A percentile compares a stretch with the other conserved stretches of the same genome.
phyloP scores from a whole-genome alignment of 2,888 invertebrate genomes.

The Philhelius pedissequus region DNA sequence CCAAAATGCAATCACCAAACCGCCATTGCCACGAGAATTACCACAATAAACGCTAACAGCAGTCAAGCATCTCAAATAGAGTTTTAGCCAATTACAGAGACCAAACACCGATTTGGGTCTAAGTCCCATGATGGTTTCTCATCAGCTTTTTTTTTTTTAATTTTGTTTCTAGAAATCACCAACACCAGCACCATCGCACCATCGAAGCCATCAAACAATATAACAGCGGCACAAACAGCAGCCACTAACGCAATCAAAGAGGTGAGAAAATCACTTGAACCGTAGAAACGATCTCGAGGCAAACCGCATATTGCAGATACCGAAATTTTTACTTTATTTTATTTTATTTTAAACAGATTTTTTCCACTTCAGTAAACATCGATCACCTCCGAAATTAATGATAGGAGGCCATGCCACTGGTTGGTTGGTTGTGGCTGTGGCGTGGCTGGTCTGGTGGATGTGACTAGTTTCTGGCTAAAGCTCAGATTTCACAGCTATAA shows the following conservation, averaged over 20 bases:
- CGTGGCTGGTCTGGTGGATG: slow-evolving; percentile 37
- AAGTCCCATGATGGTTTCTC: slow-evolving; percentile 51
- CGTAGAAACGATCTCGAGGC: slow-evolving; percentile 51
- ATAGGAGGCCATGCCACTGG: slow-evolving; percentile 62
- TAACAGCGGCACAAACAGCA: slow-evolving; percentile 31
- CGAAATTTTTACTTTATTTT: slow-evolving; percentile 20
- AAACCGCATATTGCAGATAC: slow-evolving; percentile 27
- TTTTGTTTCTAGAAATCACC: slow-evolving; percentile 27
- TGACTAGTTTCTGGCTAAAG: slow-evolving; percentile 51
- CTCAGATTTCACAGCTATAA: slow-evolving; percentile 44
- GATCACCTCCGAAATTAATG: slow-evolving; percentile 68
- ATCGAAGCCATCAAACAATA: not conserved
- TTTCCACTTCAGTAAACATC: slow-evolving; percentile 70
- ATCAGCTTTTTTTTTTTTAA: slow-evolving; percentile 4
- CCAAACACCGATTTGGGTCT: slow-evolving; percentile 47
- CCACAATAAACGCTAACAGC: slow-evolving; percentile 33
- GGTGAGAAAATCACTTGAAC: slow-evolving; percentile 68
- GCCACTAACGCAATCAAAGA: slow-evolving; percentile 56
- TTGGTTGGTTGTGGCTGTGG: slow-evolving; percentile 15
- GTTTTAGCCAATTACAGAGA: slow-evolving; percentile 49
- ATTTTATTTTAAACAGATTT: slow-evolving; percentile 12
- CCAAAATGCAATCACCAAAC: slow-evolving; percentile 58
- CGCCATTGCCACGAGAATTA: slow-evolving; percentile 49
- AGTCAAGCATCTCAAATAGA: not conserved
- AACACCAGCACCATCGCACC: not conserved